Conservation (phyloP, 2,113 vertebrate species). For the Lycaon pictus region DNA sequence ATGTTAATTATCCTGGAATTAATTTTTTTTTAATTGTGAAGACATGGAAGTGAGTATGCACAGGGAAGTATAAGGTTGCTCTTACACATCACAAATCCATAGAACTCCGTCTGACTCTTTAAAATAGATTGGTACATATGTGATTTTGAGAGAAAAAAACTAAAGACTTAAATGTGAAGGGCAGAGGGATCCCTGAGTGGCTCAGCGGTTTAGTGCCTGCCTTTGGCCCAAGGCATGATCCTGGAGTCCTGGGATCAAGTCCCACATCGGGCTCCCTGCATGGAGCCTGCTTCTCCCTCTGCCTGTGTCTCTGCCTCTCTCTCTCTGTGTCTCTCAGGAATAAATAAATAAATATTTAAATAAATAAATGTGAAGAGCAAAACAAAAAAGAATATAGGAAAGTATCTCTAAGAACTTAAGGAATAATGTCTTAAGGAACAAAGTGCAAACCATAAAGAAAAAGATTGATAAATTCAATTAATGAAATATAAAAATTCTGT, state of each 20-base stretch:
- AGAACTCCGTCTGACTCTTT: not conserved
- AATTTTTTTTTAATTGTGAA: not conserved
- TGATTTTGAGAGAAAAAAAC: not conserved
- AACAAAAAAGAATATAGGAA: not conserved
- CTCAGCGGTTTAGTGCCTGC: too few species aligned
- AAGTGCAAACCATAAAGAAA: not conserved
- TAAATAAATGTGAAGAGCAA: not conserved
- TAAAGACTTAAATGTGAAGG: not conserved
- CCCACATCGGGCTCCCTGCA: too few species aligned
- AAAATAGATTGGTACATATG: not conserved
- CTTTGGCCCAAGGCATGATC: too few species aligned
- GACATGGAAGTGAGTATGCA: not conserved
- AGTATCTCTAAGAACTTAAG: not conserved
- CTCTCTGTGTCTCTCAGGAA: too few species aligned
- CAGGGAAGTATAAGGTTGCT: too few species aligned
- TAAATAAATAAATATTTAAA: too few species aligned
- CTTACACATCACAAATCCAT: not conserved
- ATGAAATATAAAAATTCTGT: not conserved
- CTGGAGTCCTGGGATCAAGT: too few species aligned
- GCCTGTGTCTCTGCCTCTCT: too few species aligned
- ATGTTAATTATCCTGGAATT: not conserved
- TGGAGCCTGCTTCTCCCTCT: too few species aligned
- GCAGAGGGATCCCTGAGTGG: not conserved
- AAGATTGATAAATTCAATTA: not conserved
- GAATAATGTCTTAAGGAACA: not conserved